Evolutionary conservation across 2,888 invertebrate genomes (phyloP).

Genomic region (Philonicus albiceps): DNA sequence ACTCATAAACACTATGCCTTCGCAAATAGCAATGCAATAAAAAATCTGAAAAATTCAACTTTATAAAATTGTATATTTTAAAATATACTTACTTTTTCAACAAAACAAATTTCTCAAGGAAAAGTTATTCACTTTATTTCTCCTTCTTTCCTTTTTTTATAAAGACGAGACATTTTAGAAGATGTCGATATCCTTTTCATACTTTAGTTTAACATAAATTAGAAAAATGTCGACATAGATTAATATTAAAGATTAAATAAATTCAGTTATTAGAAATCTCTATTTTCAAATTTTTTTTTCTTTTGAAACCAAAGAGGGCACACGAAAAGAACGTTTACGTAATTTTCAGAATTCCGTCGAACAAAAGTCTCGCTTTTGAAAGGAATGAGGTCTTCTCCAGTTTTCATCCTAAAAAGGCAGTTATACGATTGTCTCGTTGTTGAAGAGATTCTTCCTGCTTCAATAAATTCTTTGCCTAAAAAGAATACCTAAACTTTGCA

Average conservation of each 20-base stretch:
- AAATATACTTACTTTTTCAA: too few relatives aligned
- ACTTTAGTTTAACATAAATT: not conserved
- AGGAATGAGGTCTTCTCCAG: not conserved
- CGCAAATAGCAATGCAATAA: too few relatives aligned
- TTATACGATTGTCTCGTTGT: not conserved
- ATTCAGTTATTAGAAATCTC: not conserved
- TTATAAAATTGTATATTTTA: too few relatives aligned
- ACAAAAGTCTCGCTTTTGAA: not conserved
- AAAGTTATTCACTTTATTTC: too few relatives aligned
- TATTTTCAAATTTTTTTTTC: not conserved
- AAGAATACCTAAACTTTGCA: not conserved
- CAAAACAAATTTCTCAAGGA: too few relatives aligned
- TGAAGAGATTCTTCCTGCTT: not conserved
- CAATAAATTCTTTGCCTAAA: conserved; percentile 11
- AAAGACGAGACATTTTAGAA: too few relatives aligned
- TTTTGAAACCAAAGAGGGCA: not conserved
- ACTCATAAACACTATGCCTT: too few relatives aligned
- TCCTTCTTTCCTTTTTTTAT: too few relatives aligned
- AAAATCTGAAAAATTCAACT: too few relatives aligned
- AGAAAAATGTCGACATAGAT: not conserved
- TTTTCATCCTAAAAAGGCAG: conserved; percentile 13
- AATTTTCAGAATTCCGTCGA: not conserved
- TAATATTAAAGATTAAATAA: not conserved
- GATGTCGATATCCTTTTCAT: not conserved
- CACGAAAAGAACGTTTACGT: not conserved